Evolutionary conservation across 2,888 invertebrate species (phyloP), one percentile per base, ranked within the genome.

Genomic region (Scaptomyza caliginosa): DNA sequence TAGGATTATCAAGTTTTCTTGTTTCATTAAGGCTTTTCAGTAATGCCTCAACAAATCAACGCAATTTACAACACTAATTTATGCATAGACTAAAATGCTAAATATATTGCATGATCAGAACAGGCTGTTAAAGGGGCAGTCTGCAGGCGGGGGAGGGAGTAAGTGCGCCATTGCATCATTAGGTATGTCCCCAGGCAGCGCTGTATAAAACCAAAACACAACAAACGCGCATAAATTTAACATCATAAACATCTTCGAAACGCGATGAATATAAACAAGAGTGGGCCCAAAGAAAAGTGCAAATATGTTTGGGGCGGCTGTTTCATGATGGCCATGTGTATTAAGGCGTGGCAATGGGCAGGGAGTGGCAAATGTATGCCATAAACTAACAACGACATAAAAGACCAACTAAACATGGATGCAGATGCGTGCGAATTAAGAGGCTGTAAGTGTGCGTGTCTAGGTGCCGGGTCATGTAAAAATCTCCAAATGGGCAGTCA

Each of bases 231-330:
- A 80, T 79, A 83, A 79, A 74, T 74, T 81, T 77, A 72, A 77
- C 86, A 81, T 85, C 77, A 83, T 85, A 79, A 81, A 79, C 77
- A 74, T 74, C 73, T 58, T 64, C 59, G 65, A 79, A 74, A 57
- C 72, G 72, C 52, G 38, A 68, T 69, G 74, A 83, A 76, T 72
- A 74, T 67, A 56, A 84, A 52, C 54, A 51, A 57, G 62, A 3
- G 10, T 16, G 16, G 34, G 34, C 16, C 8, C n/a, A 28, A 28
- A 43, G n/a, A 40, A 64, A 63, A 64, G 60, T 60, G 66, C 28
- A 58, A 63, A 82, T 85, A 56, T 74, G 66, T 55, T 64, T 50
- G n/a, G 63, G 68, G 55, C 56, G 59, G 56, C 30, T 42, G 51
- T 16, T 48, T 32, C n/a, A 28, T 8, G 65, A 58, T 80, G 56